Base-by-base conservation (phyloP, 2,797 vertebrate genomes). In the Erpetoichthys calabaricus region DNA sequence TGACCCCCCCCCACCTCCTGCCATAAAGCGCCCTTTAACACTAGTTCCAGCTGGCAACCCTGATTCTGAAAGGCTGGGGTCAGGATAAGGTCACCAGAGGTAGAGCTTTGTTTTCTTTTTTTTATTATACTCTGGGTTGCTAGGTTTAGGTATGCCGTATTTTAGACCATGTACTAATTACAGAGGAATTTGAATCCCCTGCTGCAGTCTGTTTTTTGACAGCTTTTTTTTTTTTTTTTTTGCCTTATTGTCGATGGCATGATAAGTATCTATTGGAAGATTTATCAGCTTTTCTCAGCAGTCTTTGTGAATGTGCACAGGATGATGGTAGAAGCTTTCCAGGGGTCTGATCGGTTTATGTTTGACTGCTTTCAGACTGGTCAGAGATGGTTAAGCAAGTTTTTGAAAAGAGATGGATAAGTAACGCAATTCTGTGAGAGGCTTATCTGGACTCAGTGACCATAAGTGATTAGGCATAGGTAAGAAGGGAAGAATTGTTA, bases 81-180 rank as follows among this genome's bases (percentile, higher is more conserved):
- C 84, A 84, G 66, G 61, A 55, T 60, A 63, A 72, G 87, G 88
- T 89, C 85, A 75, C 76, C 79, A 76, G 73, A 80, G 75, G 77
- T 67, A 78, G 65, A 82, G 78, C 84, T 86, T 80, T 75, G 80
- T 79, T 84, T 75, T 43, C 56, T 45, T 25, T 54, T 56, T 46
- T 47, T 63, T 53, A 6, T 56, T 7, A 54, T 57, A 45, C 53
- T 50, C 25, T 25, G 77, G 79, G 89, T 91, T 91, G 87, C 85
- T 74, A 86, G 76, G 86, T 86, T 66, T 84, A 79, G 88, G 86
- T 85, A 89, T 91, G 86, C 86, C 78, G 82, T 77, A 84, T 86
- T 82, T 70, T 71, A 77, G 81, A 81, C 78, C 60, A 65, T 82
- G 83, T 81, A 83, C 81, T 88, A 88, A 87, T 89, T 86, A 88